phyloP scores from a whole-genome alignment of 1,140 invertebrate genomes.

The Drosophila ficusphila region DNA sequence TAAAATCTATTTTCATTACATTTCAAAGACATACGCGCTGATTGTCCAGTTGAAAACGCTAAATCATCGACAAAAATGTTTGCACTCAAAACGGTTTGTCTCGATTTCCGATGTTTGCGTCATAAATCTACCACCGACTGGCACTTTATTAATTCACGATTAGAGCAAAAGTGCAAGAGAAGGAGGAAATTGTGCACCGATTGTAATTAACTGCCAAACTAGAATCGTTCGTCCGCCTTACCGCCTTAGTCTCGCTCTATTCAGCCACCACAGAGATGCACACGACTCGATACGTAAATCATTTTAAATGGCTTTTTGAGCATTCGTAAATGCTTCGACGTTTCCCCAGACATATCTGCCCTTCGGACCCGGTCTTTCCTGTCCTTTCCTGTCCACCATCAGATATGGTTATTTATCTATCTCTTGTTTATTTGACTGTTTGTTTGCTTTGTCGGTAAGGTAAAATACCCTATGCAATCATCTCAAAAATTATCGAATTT shows the following conservation, averaged over 20 bases:
- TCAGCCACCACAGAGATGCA: background rate
- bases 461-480: background rate
- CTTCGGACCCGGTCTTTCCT: background rate
- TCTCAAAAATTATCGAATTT: too few relatives aligned
- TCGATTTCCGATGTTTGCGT: slow-evolving; percentile 42
- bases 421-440: slow-evolving; percentile 15
- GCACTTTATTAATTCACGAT: slow-evolving; percentile 78
- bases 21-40: background rate
- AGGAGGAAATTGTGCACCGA: slow-evolving; percentile 42
- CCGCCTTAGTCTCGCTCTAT: slow-evolving; percentile 17
- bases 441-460: background rate
- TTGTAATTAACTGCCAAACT: slow-evolving; percentile 77
- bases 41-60: background rate
- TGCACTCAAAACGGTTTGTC: slow-evolving; percentile 37
- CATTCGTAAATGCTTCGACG: slow-evolving; percentile 60
- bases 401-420: slow-evolving; percentile 28
- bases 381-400: slow-evolving; percentile 1
- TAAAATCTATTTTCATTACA: too few relatives aligned
- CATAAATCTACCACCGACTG: slow-evolving; percentile 57
- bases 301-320: slow-evolving; percentile 79
- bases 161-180: slow-evolving; percentile 30
- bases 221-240: slow-evolving; percentile 44
- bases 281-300: slow-evolving; percentile 60
- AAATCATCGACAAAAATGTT: slow-evolving; percentile 21
- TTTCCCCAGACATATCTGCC: slow-evolving; percentile 4